These are phyloP conservation scores for Aphelocoma californica DNA, from an alignment of 2,797 vertebrate species.

Conservation along the genomic window DNA sequence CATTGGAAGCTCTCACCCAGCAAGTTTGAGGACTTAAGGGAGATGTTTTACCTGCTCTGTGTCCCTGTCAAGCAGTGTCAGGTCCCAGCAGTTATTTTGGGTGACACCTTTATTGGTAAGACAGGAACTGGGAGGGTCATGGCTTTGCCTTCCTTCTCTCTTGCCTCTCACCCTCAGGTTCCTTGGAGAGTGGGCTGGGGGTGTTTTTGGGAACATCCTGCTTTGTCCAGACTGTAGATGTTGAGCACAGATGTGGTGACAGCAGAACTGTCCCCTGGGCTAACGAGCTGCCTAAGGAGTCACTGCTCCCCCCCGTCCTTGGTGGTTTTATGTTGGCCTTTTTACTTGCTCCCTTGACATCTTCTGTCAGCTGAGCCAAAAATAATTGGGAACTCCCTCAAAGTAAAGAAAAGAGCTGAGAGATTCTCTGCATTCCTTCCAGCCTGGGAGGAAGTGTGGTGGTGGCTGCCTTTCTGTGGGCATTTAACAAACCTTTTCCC, in stretches of 20 bases:
- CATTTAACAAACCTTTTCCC: neutral
- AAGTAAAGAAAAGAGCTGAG: constrained; percentile 31
- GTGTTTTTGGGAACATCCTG: neutral
- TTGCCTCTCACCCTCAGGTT: neutral
- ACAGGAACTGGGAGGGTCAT: neutral
- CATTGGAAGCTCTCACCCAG: neutral
- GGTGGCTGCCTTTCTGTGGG: neutral
- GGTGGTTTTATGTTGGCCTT: neutral
- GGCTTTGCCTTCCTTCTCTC: neutral
- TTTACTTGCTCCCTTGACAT: neutral
- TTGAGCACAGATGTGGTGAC: neutral
- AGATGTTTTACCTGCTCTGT: neutral
- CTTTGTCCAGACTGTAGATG: neutral
- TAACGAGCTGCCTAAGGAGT: neutral
- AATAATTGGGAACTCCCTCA: constrained; percentile 56
- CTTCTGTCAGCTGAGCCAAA: constrained; percentile 24
- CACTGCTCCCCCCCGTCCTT: neutral
- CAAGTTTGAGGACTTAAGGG: neutral
- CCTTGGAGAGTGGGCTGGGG: neutral
- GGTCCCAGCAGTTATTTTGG: neutral
- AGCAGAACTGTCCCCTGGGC: neutral
- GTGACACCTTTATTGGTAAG: neutral
- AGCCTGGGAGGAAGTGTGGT: neutral
- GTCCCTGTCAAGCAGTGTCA: neutral
- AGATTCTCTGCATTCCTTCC: neutral